phyloP scores from a whole-genome alignment of 2,888 invertebrate species.

The Agrotis ipsilon region DNA sequence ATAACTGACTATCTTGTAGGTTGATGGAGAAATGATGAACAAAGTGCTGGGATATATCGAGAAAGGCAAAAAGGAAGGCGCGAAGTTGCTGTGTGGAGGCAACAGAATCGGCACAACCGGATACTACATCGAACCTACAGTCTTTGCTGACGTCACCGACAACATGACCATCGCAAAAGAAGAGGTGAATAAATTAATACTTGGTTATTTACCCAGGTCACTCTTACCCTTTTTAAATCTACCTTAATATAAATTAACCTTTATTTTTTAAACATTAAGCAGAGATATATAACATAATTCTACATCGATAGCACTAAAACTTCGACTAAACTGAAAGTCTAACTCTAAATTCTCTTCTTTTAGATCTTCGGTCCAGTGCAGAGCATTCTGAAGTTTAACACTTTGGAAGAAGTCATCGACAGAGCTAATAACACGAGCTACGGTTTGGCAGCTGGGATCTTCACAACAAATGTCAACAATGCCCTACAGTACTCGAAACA shows the following conservation, averaged over 20 bases:
- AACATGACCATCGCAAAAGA: conserved; percentile 94
- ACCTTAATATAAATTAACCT: too few relatives aligned
- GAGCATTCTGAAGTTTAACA: conserved; percentile 95
- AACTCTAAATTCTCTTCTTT: neutral
- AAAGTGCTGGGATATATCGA: conserved; percentile 95
- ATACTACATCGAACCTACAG: conserved; percentile 95
- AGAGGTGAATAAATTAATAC: conserved; percentile 89
- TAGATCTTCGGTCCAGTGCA: conserved; percentile 98
- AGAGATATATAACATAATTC: too few relatives aligned
- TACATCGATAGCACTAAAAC: too few relatives aligned
- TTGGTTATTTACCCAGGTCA: too few relatives aligned
- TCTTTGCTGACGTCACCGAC: conserved; percentile 94
- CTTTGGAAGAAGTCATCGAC: conserved; percentile 95
- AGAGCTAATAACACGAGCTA: conserved; percentile 95
- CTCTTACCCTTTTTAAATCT: too few relatives aligned
- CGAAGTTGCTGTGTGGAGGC: conserved; percentile 95
- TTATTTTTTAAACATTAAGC: neutral
- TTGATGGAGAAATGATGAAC: conserved; percentile 93
- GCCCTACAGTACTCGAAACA: conserved; percentile 94
- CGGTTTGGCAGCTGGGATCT: conserved; percentile 96
- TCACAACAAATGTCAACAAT: conserved; percentile 95
- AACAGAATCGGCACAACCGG: conserved; percentile 92
- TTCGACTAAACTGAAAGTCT: neutral
- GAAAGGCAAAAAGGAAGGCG: conserved; percentile 95
- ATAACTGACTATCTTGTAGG: conserved; percentile 76